phyloP scores from a whole-genome alignment of 2,797 vertebrate species.

The Sebastiscus tertius region DNA sequence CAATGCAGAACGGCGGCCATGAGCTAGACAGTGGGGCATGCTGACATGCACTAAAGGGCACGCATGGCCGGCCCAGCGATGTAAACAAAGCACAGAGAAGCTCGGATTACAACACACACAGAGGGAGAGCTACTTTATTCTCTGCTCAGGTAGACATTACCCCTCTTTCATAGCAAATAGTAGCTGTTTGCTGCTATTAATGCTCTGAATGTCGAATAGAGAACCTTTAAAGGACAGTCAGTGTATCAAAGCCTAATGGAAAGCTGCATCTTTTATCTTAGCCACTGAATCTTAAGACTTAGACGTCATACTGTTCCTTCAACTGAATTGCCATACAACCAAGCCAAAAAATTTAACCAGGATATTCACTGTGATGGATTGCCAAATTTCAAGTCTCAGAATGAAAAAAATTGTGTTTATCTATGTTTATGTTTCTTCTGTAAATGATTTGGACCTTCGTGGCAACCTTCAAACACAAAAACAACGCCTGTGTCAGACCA shows the following conservation, averaged over 20 bases:
- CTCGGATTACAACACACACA: neutral
- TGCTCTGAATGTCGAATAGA: neutral
- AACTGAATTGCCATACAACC: neutral
- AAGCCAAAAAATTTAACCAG: neutral
- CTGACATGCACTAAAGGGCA: too few species aligned
- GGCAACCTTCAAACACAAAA: conserved; percentile 8
- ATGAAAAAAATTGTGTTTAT: neutral
- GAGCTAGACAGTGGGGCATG: too few species aligned
- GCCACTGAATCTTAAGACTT: neutral
- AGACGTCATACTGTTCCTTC: too few species aligned
- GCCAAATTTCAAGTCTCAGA: too few species aligned
- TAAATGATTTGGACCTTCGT: neutral
- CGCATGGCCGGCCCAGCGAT: too few species aligned
- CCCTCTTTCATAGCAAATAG: neutral
- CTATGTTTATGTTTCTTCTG: neutral
- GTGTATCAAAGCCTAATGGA: neutral
- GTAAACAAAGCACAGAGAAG: neutral
- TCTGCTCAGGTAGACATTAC: neutral
- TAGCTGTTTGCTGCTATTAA: neutral
- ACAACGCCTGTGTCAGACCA: neutral
- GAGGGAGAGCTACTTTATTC: neutral
- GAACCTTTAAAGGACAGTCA: neutral
- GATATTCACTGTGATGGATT: neutral
- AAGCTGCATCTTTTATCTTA: neutral
- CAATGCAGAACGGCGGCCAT: too few species aligned